Evolutionary conservation across 1,140 invertebrate species (phyloP).

Genomic region (Amyelois transitella): DNA sequence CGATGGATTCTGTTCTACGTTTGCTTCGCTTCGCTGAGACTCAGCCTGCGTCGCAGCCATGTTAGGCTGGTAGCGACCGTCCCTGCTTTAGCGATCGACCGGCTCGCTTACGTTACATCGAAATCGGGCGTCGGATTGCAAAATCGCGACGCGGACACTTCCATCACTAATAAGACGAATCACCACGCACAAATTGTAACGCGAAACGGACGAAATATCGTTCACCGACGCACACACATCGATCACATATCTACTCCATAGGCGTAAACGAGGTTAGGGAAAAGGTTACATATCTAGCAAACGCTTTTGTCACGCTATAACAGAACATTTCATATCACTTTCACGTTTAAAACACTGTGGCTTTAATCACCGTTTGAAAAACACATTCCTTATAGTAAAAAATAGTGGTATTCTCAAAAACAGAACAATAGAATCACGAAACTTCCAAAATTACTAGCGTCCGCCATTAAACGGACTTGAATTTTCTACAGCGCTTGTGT

Average conservation of each 20-base stretch:
- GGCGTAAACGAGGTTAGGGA: slow-evolving; percentile 82
- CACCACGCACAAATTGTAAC: slow-evolving; percentile 73
- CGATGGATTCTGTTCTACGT: slow-evolving; percentile 76
- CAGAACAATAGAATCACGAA: slow-evolving; percentile 73
- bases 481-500: slow-evolving; percentile 66
- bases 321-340: slow-evolving; percentile 68
- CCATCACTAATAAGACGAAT: slow-evolving; percentile 74
- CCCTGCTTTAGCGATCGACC: slow-evolving; percentile 74
- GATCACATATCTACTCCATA: slow-evolving; percentile 80
- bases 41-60: slow-evolving; percentile 80
- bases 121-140: slow-evolving; percentile 73
- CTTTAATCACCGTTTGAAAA: slow-evolving; percentile 48
- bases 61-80: slow-evolving; percentile 74
- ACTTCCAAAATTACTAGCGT: slow-evolving; percentile 73
- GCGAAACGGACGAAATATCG: slow-evolving; percentile 75
- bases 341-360: slow-evolving; percentile 56
- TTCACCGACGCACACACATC: slow-evolving; percentile 79
- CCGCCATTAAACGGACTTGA: slow-evolving; percentile 72
- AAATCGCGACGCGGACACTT: slow-evolving; percentile 72
- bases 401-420: slow-evolving; percentile 47
- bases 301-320: slow-evolving; percentile 70
- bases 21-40: slow-evolving; percentile 78
- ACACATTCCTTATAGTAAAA: slow-evolving; percentile 47
- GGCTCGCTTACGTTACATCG: slow-evolving; percentile 74
- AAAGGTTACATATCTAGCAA: slow-evolving; percentile 76